Evolutionary conservation across 1,140 invertebrate species (phyloP).

Genomic region (Drosophila santomea): DNA sequence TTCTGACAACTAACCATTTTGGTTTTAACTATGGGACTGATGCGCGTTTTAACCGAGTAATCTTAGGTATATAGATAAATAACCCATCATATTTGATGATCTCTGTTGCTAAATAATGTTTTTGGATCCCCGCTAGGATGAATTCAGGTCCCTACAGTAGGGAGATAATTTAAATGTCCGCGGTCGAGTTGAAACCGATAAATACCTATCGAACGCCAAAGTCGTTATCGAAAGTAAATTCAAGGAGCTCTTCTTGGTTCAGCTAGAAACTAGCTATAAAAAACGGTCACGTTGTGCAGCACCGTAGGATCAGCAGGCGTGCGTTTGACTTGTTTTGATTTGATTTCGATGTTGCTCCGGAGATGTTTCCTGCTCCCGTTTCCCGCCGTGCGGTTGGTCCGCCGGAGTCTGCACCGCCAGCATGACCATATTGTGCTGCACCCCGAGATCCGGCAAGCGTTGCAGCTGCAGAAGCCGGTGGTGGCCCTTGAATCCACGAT

Average conservation of each 20-base stretch:
- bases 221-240: background rate
- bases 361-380: constrained; percentile 12
- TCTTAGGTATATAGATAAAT: too few relatives aligned
- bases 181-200: background rate
- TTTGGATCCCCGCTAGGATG: too few relatives aligned
- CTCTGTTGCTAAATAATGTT: too few relatives aligned
- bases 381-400: constrained; percentile 5
- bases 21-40: too few relatives aligned
- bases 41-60: too few relatives aligned
- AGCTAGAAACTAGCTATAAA: background rate
- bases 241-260: background rate
- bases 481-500: constrained; percentile 99
- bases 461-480: constrained; percentile 84
- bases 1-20: too few relatives aligned
- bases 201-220: background rate
- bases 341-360: constrained; percentile 43
- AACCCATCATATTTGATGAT: too few relatives aligned
- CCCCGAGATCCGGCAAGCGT: constrained; percentile 61
- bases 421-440: constrained; percentile 61
- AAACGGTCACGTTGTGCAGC: background rate
- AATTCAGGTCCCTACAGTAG: background rate
- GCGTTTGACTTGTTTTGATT: constrained; percentile 33
- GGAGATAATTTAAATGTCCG: background rate
- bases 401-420: constrained; percentile 1
- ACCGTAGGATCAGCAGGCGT: constrained; percentile 34